phyloP scores from a whole-genome alignment of 1,140 invertebrate genomes.

The Drosophila prosaltans region DNA sequence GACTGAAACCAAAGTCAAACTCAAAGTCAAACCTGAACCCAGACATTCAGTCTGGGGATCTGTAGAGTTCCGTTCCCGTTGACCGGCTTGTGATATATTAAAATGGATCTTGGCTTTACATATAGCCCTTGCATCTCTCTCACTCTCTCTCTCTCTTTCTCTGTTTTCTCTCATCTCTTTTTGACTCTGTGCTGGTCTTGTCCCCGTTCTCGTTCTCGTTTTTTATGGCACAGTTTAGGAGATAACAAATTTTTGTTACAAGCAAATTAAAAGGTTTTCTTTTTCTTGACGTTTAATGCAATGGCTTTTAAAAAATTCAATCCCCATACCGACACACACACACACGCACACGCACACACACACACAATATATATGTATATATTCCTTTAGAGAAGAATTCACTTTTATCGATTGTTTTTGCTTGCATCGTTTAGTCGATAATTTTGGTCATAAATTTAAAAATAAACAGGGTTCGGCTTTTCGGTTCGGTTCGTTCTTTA shows the following conservation, averaged over 20 bases:
- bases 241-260: conserved; percentile 83
- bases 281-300: conserved; percentile 63
- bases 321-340: conserved; percentile 14
- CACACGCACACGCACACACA: conserved; percentile 9
- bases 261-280: conserved; percentile 83
- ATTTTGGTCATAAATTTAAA: conserved; percentile 83
- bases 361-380: not conserved
- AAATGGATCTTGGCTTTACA: conserved; percentile 69
- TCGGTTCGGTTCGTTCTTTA: conserved; percentile 20
- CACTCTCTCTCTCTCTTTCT: conserved; percentile 43
- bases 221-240: conserved; percentile 83
- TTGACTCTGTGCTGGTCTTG: conserved; percentile 5
- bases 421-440: conserved; percentile 83
- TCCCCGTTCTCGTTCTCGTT: conserved; percentile 68
- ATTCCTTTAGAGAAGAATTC: conserved; percentile 63
- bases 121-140: not conserved
- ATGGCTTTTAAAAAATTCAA: conserved; percentile 59
- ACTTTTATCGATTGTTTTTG: conserved; percentile 83
- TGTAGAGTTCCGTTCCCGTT: conserved; percentile 6
- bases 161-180: not conserved
- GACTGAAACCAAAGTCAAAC: conserved; percentile 1
- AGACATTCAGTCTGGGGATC: conserved; percentile 50
- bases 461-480: conserved; percentile 62
- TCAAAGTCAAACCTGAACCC: conserved; percentile 27
- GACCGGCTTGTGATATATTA: conserved; percentile 70